Conservation (phyloP, 2,888 invertebrate genomes). For the Ganaspis brasiliensis region DNA sequence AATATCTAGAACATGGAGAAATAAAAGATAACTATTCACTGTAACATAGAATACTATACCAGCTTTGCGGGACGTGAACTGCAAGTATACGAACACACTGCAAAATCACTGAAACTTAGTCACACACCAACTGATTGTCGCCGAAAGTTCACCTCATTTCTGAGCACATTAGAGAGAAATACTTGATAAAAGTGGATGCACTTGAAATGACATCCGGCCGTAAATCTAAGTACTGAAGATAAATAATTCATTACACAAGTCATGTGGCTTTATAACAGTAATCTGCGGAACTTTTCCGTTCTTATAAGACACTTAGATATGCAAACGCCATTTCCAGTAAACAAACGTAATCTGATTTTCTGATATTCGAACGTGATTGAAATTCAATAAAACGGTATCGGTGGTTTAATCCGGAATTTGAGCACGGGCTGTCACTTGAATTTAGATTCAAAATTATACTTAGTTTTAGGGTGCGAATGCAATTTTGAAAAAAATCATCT, state of each 20-base stretch:
- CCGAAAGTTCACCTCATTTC: constrained; percentile 22
- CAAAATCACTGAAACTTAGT: constrained; percentile 24
- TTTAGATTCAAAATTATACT: too few relatives aligned
- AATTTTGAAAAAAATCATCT: too few relatives aligned
- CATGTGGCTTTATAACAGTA: neutral
- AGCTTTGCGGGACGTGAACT: neutral
- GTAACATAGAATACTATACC: constrained; percentile 9
- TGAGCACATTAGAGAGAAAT: constrained; percentile 21
- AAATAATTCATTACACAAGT: constrained; percentile 8
- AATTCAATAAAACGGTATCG: too few relatives aligned
- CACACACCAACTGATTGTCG: constrained; percentile 22
- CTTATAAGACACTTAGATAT: too few relatives aligned
- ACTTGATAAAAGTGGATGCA: constrained; percentile 1
- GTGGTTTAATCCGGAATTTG: too few relatives aligned
- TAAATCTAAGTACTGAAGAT: neutral
- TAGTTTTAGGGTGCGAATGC: too few relatives aligned
- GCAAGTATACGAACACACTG: constrained; percentile 4
- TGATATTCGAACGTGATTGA: too few relatives aligned
- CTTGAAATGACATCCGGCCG: neutral
- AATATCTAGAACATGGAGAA: neutral
- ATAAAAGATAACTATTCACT: constrained; percentile 4
- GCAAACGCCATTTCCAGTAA: too few relatives aligned
- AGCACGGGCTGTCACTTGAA: too few relatives aligned
- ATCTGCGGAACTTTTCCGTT: too few relatives aligned
- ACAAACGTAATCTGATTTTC: too few relatives aligned